Evolutionary conservation across 2,888 invertebrate genomes (phyloP).

Genomic region (Parelbella ahira): DNA sequence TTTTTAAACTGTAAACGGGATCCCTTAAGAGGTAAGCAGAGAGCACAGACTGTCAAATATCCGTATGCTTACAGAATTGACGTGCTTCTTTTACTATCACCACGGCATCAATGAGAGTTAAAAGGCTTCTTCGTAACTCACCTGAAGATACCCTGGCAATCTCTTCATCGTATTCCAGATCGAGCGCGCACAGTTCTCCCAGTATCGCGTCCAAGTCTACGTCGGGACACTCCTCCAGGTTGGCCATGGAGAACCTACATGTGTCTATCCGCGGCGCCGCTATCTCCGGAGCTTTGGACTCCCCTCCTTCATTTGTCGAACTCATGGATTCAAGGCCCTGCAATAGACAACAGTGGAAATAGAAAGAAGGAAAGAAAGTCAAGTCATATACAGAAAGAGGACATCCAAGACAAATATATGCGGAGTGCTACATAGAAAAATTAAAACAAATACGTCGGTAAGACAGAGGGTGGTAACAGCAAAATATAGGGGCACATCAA

Average conservation of each 20-base stretch:
- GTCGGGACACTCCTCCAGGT: conserved; percentile 97
- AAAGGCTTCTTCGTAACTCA: conserved; percentile 36
- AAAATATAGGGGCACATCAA: not conserved
- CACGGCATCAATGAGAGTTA: too few species aligned
- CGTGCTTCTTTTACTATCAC: too few species aligned
- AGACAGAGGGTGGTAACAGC: not conserved
- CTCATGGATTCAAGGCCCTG: conserved; percentile 82
- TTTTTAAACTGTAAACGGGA: too few species aligned
- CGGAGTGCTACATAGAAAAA: not conserved
- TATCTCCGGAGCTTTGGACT: conserved; percentile 85
- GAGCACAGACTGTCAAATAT: too few species aligned
- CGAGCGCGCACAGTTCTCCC: conserved; percentile 96
- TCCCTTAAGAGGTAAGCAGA: too few species aligned
- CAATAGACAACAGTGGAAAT: conserved; percentile 3
- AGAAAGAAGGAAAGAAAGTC: not conserved
- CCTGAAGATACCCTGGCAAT: conserved; percentile 68
- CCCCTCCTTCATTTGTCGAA: conserved; percentile 65
- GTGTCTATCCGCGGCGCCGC: conserved; percentile 92
- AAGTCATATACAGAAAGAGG: not conserved
- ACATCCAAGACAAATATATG: not conserved
- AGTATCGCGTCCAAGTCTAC: conserved; percentile 98
- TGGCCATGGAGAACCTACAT: conserved; percentile 97
- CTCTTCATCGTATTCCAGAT: conserved; percentile 83
- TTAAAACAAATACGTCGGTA: too few species aligned
- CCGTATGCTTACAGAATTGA: too few species aligned